Base-by-base conservation (phyloP, 2,113 vertebrate genomes). In the Bujurquina vittata region DNA sequence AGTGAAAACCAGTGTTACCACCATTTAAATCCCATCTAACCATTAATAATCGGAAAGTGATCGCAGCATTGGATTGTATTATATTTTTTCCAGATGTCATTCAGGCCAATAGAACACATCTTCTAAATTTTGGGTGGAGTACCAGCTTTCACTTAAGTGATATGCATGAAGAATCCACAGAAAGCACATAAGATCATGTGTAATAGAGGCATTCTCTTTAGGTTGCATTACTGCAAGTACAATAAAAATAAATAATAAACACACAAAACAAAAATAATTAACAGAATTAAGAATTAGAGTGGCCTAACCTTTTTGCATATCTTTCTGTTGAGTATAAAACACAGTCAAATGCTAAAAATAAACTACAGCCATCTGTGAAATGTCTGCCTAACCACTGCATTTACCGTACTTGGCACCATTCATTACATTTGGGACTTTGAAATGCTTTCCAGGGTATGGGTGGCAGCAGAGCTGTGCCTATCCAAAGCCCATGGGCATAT, bases 401-500 rank as follows among this genome's bases (percentile, higher is more conserved):
- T 91, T 88, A 76, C 77, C 76, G 23, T 77, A 54, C 79, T 73
- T 79, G 84, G 55, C 63, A 73, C 67, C 59, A 78, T 89, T 87
- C 86, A 78, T 86, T 26, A 90, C 57, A 5, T 57, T 60, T 56
- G 83, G 77, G 79, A 56, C 81, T 93, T 92, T 89, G 83, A 85
- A 90, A 84, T 80, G 59, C 69, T 80, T 90, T 87, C 85, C 88
- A 91, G 86, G 59, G 61, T 79, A 84, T 80, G 49, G 60, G 12
- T 7, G 46, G 43, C 79, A 85, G 76, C 84, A 81, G 82, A 88
- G 84, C 81, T 77, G 73, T 77, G 84, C 87, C 91, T 88, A 90
- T 81, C 79, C 86, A 89, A 84, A 91, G 74, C 89, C 86, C 85
- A 85, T 75, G 85, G 77, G 89, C 81, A 87, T 80, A 84, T 91